Evolutionary conservation across 1,140 invertebrate genomes (phyloP), one percentile per base, ranked within the genome.

Genomic region (Drosophila nebulosa): DNA sequence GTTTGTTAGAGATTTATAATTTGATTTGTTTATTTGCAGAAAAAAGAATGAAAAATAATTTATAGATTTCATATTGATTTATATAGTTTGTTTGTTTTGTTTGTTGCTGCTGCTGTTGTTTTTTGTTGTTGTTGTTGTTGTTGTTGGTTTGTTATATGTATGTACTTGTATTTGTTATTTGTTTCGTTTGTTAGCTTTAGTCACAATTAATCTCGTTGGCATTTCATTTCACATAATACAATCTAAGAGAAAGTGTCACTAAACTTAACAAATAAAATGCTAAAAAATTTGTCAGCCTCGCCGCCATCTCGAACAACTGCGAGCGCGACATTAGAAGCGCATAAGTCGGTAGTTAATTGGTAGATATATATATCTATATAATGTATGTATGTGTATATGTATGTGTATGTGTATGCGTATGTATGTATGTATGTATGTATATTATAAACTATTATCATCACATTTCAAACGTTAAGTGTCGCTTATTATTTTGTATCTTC

Each of bases 261-360:
- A 88, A 86, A 89, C 70, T 83, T 83, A 86, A 86, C 83, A 88
- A 88, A 86, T 76, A 86, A 86, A 86, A 86, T 86, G 83, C 83
- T 88, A 89, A 65, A 76, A 81, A 65, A 66, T 46, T 83, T 46
- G 39, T 86, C 81, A 86, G 81, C 81, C 78, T 84, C 79, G 79
- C 76, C 76, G 53, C 70, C 72, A 64, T 46, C 39, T 46, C 39
- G 39, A 78, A 78, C 63, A 69, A 70, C 62, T 70, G 61, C 73
- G 76, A 79, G 59, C 52, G 55, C 74, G 18, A 46, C 39, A 21
- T 71, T 46, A 68, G 70, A 78, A 84, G 79, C 79, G 76, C 64
- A 67, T 75, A 71, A 64, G 68, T 84, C 65, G 80, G 62, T 85
- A 72, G 24, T 56, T 84, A 69, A 58, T 79, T 39, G 63, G 36